These are phyloP conservation scores for Sciurus vulgaris DNA, from an alignment of 2,797 vertebrate genomes.

Conservation along the genomic window DNA sequence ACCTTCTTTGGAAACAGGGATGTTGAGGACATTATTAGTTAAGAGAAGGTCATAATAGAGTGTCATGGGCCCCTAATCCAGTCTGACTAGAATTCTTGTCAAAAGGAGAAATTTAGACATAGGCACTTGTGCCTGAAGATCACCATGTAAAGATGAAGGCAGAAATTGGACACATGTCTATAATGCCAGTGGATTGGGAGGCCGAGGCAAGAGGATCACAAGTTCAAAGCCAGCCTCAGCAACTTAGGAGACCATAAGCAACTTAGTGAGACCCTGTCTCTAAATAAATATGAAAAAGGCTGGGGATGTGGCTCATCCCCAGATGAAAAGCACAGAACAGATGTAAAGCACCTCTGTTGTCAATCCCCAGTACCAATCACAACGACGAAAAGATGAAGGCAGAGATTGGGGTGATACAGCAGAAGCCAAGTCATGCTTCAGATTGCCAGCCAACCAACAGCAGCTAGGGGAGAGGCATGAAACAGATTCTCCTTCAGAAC, in stretches of 20 bases:
- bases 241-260: no score
- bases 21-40: not conserved
- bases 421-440: not conserved
- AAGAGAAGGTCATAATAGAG: not conserved
- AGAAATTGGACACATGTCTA: not conserved
- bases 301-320: no score
- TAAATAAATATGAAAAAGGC: no score
- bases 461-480: not conserved
- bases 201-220: no score
- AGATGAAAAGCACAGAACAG: no score
- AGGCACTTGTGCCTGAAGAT: not conserved
- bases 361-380: no score
- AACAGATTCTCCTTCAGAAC: not conserved
- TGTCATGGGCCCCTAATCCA: not conserved
- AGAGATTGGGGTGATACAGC: rapidly evolving
- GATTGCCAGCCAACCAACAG: not conserved
- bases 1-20: not conserved
- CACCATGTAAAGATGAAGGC: not conserved
- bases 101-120: not conserved
- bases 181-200: no score
- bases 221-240: no score
- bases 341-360: no score
- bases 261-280: no score
- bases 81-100: not conserved
- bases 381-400: not conserved